Conservation (phyloP, 1,140 invertebrate species). For the Cylas formicarius region DNA sequence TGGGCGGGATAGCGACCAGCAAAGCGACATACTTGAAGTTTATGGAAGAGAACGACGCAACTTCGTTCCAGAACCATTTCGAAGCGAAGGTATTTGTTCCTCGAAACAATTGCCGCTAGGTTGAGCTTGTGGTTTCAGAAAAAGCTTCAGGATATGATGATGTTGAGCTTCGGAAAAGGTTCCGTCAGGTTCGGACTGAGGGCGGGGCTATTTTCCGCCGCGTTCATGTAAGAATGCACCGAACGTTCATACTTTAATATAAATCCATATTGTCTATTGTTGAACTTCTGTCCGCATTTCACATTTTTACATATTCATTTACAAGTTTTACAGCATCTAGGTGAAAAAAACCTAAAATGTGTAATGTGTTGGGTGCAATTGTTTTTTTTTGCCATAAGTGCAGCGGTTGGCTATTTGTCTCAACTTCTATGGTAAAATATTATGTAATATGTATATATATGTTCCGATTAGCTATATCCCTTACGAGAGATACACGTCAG, state of each 20-base stretch:
- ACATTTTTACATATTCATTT: not conserved
- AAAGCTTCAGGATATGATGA: conserved; percentile 59
- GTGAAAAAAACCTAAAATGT: too few species aligned
- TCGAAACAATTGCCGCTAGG: conserved; percentile 5
- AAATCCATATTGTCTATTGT: not conserved
- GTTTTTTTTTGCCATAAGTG: too few species aligned
- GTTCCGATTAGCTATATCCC: too few species aligned
- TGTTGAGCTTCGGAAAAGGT: conserved; percentile 58
- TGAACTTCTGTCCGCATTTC: not conserved
- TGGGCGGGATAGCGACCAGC: conserved; percentile 56
- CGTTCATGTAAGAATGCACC: conserved; percentile 53
- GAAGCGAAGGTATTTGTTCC: conserved; percentile 55
- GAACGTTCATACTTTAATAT: too few species aligned
- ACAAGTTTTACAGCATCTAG: not conserved
- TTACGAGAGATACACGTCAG: too few species aligned
- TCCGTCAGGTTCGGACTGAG: conserved; percentile 59
- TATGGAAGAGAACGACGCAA: conserved; percentile 65
- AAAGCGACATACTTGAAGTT: conserved; percentile 56
- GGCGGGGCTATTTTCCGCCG: conserved; percentile 53
- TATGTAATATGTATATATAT: too few species aligned
- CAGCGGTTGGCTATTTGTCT: too few species aligned
- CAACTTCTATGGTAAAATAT: too few species aligned
- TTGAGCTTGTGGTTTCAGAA: conserved; percentile 43
- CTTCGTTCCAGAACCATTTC: conserved; percentile 55
- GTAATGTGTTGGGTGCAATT: too few species aligned